phyloP scores from a whole-genome alignment of 1,140 invertebrate species.

The Diprion similis region DNA sequence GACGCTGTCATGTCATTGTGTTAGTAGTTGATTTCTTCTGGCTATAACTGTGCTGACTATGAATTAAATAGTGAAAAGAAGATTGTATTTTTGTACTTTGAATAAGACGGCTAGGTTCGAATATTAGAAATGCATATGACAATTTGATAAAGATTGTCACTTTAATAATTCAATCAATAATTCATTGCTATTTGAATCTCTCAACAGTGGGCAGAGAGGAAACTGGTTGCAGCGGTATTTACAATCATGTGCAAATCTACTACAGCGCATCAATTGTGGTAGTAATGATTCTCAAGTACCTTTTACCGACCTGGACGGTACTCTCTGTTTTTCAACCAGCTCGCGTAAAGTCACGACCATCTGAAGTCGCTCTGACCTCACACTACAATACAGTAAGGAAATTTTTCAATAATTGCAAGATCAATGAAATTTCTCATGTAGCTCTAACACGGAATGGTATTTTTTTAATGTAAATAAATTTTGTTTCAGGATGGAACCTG shows the following conservation, averaged over 20 bases:
- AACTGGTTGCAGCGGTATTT: slow-evolving; percentile 63
- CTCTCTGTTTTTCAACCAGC: slow-evolving; percentile 62
- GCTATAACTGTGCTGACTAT: slow-evolving; percentile 1
- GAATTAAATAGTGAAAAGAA: no score
- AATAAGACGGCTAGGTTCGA: neutral
- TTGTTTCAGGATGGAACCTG: slow-evolving; percentile 40
- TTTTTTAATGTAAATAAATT: neutral
- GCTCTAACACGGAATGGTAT: neutral
- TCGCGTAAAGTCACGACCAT: slow-evolving; percentile 44
- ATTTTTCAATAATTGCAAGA: slow-evolving; percentile 7
- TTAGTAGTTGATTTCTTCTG: slow-evolving; percentile 43
- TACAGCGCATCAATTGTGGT: slow-evolving; percentile 59
- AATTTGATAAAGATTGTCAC: neutral
- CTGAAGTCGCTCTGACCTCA: slow-evolving; percentile 48
- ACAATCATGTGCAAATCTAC: slow-evolving; percentile 60
- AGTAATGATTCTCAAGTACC: slow-evolving; percentile 60
- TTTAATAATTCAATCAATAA: neutral
- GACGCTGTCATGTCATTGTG: slow-evolving; percentile 60
- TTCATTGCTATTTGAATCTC: slow-evolving; percentile 30
- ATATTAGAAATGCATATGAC: neutral
- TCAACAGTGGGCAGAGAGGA: slow-evolving; percentile 58
- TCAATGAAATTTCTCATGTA: slow-evolving; percentile 11
- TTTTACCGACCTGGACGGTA: slow-evolving; percentile 64
- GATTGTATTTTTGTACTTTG: no score
- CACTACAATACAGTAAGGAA: slow-evolving; percentile 44